These are phyloP conservation scores for Lagothrix lagotricha DNA, from an alignment of 2,797 vertebrate species.

Conservation along the genomic window DNA sequence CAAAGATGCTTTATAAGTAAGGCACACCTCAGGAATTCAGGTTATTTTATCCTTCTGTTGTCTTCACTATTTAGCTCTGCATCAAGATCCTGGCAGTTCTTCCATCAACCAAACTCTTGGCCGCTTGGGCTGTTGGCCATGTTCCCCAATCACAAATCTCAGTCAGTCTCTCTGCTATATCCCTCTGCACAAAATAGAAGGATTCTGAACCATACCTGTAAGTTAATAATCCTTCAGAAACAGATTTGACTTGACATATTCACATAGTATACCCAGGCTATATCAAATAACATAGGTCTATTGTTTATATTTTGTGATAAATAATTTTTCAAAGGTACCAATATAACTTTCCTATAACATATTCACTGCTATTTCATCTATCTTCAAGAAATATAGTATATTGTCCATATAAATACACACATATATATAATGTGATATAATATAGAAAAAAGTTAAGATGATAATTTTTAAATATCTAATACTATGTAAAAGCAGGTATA, in stretches of 20 bases:
- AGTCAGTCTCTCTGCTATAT: neutral
- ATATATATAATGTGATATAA: neutral
- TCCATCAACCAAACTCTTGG: neutral
- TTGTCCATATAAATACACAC: neutral
- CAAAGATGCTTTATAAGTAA: neutral
- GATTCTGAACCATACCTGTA: neutral
- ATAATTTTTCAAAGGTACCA: neutral
- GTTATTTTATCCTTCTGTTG: neutral
- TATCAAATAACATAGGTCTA: neutral
- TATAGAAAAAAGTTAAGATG: neutral
- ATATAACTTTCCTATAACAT: neutral
- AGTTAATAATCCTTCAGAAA: neutral
- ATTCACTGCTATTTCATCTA: neutral
- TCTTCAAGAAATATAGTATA: neutral
- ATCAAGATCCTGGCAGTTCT: neutral
- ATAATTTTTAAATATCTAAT: neutral
- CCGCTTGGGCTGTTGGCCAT: neutral
- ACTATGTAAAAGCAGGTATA: neutral
- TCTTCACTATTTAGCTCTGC: neutral
- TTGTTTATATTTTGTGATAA: neutral
- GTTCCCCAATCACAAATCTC: neutral
- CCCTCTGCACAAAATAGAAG: neutral
- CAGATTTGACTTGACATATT: neutral
- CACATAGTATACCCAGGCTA: neutral
- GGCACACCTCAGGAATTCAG: neutral